Evolutionary conservation across 2,113 vertebrate species (phyloP), one percentile per base, ranked within the genome.

Genomic region (Harpagus bidentatus): DNA sequence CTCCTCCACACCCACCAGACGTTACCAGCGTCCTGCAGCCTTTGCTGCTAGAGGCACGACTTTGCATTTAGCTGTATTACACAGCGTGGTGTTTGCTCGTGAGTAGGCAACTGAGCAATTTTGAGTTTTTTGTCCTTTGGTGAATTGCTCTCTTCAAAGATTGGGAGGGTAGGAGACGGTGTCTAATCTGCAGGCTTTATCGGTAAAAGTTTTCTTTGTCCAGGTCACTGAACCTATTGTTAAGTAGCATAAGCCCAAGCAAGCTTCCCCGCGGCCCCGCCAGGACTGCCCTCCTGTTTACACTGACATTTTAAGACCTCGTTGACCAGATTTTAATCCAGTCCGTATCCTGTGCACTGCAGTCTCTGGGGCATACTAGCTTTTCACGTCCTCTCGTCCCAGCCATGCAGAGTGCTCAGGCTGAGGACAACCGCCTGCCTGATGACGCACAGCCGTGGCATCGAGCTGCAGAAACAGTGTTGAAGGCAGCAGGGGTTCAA

Each of bases 151-250:
- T 71, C 81, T 52, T 76, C 31, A 16, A 17, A 61, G 40, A 19
- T 9, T 2, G 1, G 52, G 93, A 88, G 74, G 45, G 19, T 62
- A 72, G 81, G 83, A 91, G 91, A 23, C 0, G 2, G 25, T 80
- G 86, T 72, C 86, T 96, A 82, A 89, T 95, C 89, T 95, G n/a
- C 42, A 59, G 93, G 16, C 48, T 91, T 73, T 84, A 93, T 94
- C 92, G 77, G 90, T 36, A 45, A 62, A 86, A 95, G 36, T 93
- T 96, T 96, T 88, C 90, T 97, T 96, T 95, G 86, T 96, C 93
- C 95, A 89, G 91, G 93, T 96, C 93, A 85, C 73, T 78, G 91
- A 96, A 88, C 91, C 96, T 86, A 96, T 97, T 97, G 96, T 97
- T 97, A 95, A 95, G 70, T 84, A 58, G 65, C 73, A 4, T 70